Evolutionary conservation across 2,113 vertebrate genomes (phyloP).

Genomic region (Rhynchopsitta pachyrhyncha): DNA sequence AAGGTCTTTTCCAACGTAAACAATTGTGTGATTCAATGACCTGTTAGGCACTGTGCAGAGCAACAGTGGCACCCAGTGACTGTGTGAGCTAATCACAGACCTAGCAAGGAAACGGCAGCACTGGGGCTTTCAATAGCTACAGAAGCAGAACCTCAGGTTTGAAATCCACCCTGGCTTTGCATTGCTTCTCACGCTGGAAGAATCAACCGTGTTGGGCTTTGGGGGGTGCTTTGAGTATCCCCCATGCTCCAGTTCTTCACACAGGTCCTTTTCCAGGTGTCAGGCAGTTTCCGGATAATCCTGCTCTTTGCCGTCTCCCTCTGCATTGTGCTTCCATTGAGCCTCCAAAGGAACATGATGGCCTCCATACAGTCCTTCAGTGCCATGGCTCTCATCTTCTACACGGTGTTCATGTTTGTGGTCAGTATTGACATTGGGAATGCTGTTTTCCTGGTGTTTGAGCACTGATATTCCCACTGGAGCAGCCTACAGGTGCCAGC

Average conservation of each 20-base stretch:
- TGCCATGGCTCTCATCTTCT: slow-evolving; percentile 96
- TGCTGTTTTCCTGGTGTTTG: neutral
- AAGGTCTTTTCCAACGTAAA: neutral
- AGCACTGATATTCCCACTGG: neutral
- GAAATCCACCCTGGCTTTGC: neutral
- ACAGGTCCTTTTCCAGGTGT: slow-evolving; percentile 77
- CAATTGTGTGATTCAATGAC: neutral
- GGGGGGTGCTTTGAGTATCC: neutral
- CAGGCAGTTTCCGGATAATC: slow-evolving; percentile 80
- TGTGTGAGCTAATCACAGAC: slow-evolving; percentile 21
- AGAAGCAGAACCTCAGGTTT: neutral
- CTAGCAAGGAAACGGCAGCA: neutral
- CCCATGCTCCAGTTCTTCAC: neutral
- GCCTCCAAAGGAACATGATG: slow-evolving; percentile 99
- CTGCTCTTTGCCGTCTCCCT: slow-evolving; percentile 88
- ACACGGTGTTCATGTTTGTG: slow-evolving; percentile 95
- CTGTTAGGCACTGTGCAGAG: slow-evolving; percentile 24
- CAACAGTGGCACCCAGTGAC: slow-evolving; percentile 68
- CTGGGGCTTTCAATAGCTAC: neutral
- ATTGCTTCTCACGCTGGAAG: neutral
- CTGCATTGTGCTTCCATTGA: slow-evolving; percentile 92
- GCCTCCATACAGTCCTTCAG: slow-evolving; percentile 98
- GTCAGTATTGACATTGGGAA: slow-evolving; percentile 71
- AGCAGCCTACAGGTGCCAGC: neutral
- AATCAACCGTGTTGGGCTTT: fast-evolving